Base-by-base conservation (phyloP, 2,888 invertebrate genomes). In the Epicampocera succincta region DNA sequence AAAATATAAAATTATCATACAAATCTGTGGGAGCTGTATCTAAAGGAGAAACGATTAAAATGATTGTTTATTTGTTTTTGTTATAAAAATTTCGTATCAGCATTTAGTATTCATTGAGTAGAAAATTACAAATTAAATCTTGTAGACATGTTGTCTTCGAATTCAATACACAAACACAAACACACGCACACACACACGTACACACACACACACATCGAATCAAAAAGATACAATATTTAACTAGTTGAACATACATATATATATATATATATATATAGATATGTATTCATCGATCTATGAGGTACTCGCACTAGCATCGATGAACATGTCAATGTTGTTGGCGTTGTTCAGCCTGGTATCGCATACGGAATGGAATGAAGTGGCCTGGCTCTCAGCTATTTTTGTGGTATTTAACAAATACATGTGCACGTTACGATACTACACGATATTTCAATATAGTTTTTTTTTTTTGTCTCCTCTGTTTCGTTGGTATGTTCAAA, bases 91-190 rank as follows among this genome's bases (percentile, higher is more conserved):
- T 60, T 78, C 78, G 78, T 78, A 66, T 60, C 74, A 40, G 40
- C 65, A 54, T 78, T 78, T 65, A 48, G 66, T 82, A 78, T 82
- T 78, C 69, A 82, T 69, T 61, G 74, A 82, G 73, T 74, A 74
- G 71, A 78, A 82, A 78, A 75, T 78, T 82, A 82, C 82, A 82
- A 82, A 82, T 82, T 82, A 82, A 82, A 78, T 75, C 78, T 82
- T 82, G 82, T 82, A 74, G 82, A 78, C 82, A 82, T 71, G 74
- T 66, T 82, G 82, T 82, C 82, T 82, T 69, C 69, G 65, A 56
- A 65, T 40, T 46, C 74, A 74, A 40, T 9, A 40, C 21, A 46
- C 21, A n/a, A 13, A 66, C 50, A 40, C 13, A 60, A 29, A 29
- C 33, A 33, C 33, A 33, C 8, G 15, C 33, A 40, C 52, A 52